Evolutionary conservation across 2,113 vertebrate genomes (phyloP).

Genomic region (Scalopus aquaticus): DNA sequence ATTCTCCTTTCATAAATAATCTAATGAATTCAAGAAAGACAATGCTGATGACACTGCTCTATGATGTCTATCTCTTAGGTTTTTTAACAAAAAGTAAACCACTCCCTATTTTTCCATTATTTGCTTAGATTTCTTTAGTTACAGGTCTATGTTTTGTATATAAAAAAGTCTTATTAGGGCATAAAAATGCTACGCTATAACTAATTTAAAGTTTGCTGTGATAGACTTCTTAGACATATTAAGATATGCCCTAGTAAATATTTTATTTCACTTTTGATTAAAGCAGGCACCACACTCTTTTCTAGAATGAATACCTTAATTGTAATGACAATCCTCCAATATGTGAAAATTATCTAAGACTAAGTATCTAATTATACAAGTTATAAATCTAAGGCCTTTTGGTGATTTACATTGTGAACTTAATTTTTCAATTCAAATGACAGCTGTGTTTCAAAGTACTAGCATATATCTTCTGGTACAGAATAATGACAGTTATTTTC

Average conservation of each 20-base stretch:
- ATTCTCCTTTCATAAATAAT: background rate
- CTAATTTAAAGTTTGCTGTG: background rate
- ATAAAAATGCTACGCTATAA: too few species aligned
- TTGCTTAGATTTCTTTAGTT: background rate
- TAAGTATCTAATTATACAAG: background rate
- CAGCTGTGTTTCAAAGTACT: conserved; percentile 31
- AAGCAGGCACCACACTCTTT: background rate
- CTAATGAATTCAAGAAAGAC: background rate
- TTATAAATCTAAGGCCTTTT: background rate
- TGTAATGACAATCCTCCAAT: conserved; percentile 45
- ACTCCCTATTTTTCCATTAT: background rate
- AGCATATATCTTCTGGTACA: conserved; percentile 22
- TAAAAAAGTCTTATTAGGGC: background rate
- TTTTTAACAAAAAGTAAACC: background rate
- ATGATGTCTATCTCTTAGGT: background rate
- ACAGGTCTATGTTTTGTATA: background rate
- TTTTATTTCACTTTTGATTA: background rate
- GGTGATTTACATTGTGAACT: conserved; percentile 65
- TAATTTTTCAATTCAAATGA: conserved; percentile 59
- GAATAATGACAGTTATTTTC: conserved; percentile 62
- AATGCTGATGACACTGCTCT: background rate
- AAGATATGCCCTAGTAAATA: background rate
- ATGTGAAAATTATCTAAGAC: conserved; percentile 15
- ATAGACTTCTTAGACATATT: background rate
- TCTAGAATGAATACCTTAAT: background rate